Percentiles rank a stretch among this genome's conserved stretches.
Conservation (phyloP, 2,113 vertebrate genomes). For the Stictonetta naevosa region DNA sequence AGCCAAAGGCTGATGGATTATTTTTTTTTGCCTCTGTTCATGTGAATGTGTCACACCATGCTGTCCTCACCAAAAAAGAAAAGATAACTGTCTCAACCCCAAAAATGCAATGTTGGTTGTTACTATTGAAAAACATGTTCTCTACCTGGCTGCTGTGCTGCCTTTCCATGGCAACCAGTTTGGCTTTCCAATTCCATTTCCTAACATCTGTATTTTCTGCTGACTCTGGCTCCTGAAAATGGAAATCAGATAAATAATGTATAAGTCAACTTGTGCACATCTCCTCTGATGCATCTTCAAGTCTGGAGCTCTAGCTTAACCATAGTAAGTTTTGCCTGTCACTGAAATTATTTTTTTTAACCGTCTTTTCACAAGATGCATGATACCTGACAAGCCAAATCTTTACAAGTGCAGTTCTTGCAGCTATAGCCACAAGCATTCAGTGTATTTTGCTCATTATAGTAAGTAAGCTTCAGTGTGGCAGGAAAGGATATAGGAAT, state of each 20-base stretch:
- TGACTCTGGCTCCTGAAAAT: slow-evolving; percentile 62
- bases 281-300: neutral
- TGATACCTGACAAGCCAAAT: neutral
- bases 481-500: neutral
- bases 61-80: neutral
- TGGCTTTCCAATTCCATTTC: slow-evolving; percentile 73
- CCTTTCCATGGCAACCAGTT: slow-evolving; percentile 46
- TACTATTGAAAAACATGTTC: neutral
- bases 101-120: neutral
- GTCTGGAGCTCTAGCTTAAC: neutral
- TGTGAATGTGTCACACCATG: rapidly evolving
- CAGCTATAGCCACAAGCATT: neutral
- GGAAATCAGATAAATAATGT: neutral
- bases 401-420: neutral
- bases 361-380: neutral
- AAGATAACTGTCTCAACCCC: neutral
- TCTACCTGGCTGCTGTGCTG: slow-evolving; percentile 73
- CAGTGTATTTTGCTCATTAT: neutral
- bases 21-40: neutral
- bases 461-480: neutral
- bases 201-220: slow-evolving; percentile 71
- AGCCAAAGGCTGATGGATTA: neutral
- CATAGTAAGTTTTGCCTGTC: neutral
- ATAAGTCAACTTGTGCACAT: neutral
- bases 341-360: neutral